A percentile compares a stretch with the other conserved stretches of the same genome.
phyloP scores from a whole-genome alignment of 2,113 vertebrate genomes.

The Agapornis roseicollis region DNA sequence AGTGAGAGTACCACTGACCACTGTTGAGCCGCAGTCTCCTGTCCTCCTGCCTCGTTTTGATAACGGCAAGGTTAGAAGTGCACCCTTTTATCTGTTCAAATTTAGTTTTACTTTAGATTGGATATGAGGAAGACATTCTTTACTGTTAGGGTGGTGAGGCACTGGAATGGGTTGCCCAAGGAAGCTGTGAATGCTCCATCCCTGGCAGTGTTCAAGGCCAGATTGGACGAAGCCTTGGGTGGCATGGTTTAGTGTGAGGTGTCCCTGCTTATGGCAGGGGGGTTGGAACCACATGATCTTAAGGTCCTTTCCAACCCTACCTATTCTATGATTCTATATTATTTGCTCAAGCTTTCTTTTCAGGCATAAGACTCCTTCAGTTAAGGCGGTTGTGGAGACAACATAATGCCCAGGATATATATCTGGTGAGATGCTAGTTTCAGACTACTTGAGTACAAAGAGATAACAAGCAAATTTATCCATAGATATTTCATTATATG shows the following conservation, averaged over 20 bases:
- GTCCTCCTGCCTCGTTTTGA: not conserved
- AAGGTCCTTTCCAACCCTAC: no score
- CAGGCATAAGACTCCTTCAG: not conserved
- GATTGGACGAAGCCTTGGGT: no score
- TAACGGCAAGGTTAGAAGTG: not conserved
- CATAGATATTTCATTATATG: not conserved
- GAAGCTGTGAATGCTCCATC: no score
- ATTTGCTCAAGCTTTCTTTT: not conserved
- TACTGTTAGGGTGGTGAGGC: no score
- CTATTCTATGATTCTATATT: no score
- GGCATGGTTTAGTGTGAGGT: no score
- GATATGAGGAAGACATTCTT: no score
- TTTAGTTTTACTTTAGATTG: not conserved
- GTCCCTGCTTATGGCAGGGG: no score
- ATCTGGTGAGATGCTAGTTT: not conserved
- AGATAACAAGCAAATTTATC: not conserved
- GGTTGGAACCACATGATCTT: no score
- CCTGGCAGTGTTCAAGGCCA: no score
- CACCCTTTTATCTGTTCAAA: not conserved
- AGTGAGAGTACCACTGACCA: not conserved
- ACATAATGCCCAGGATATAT: fast-evolving
- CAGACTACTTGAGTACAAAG: not conserved
- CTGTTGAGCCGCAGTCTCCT: not conserved
- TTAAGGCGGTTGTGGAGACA: not conserved
- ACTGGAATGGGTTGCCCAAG: no score